A percentile compares a stretch with the other conserved stretches of the same genome.
phyloP scores from a whole-genome alignment of 2,797 vertebrate species.

The Emys orbicularis region DNA sequence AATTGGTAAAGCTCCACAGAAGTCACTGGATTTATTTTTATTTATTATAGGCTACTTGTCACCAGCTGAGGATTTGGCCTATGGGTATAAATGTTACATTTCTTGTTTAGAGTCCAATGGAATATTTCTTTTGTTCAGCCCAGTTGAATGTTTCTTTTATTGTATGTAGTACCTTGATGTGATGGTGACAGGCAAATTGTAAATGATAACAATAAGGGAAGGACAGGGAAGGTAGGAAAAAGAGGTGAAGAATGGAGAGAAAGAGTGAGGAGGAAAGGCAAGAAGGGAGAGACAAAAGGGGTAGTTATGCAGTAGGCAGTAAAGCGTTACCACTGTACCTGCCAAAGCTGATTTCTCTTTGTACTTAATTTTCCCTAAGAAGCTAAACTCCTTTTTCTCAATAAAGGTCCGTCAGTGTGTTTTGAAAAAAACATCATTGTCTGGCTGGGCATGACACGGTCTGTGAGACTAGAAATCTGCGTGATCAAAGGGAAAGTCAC shows the following conservation, averaged over 20 bases:
- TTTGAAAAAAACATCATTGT: not conserved
- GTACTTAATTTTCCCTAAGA: not conserved
- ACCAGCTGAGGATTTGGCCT: not conserved
- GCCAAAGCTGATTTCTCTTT: not conserved
- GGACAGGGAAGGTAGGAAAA: constrained; percentile 11
- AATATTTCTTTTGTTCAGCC: fast-evolving
- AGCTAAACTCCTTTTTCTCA: constrained; percentile 15
- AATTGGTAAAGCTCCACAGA: fast-evolving
- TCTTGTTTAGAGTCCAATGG: not conserved
- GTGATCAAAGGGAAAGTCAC: not conserved
- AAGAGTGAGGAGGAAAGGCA: not conserved
- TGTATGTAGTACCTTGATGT: not conserved
- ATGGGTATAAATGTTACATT: not conserved
- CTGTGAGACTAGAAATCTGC: not conserved
- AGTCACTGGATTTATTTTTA: not conserved
- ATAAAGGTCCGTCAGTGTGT: not conserved
- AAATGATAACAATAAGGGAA: not conserved
- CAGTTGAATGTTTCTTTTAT: not conserved
- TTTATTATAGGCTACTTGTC: too few relatives aligned
- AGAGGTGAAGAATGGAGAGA: not conserved
- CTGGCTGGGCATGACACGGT: not conserved
- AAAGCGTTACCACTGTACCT: not conserved
- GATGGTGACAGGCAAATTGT: not conserved
- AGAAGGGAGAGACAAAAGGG: not conserved
- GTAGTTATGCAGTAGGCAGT: not conserved